Evolutionary conservation across 2,888 invertebrate genomes (phyloP).

Genomic region (Mamestra brassicae): DNA sequence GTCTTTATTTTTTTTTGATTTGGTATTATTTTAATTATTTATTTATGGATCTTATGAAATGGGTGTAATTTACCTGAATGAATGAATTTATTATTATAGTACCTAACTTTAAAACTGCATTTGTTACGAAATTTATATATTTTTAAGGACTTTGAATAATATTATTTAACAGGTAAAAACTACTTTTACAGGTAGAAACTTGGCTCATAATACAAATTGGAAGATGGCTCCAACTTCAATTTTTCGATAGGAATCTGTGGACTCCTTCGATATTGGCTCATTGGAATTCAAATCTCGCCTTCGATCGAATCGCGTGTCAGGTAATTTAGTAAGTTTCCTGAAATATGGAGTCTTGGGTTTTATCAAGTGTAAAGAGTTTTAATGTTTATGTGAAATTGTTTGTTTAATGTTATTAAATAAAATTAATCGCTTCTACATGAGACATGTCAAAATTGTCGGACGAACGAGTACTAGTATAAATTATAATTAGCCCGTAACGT

Average conservation of each 20-base stretch:
- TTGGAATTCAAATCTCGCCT: slow-evolving; percentile 66
- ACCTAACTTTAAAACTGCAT: too few species aligned
- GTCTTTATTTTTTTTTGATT: too few species aligned
- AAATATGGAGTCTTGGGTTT: slow-evolving; percentile 38
- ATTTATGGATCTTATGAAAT: too few species aligned
- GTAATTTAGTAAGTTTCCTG: slow-evolving; percentile 64
- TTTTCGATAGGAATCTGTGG: slow-evolving; percentile 24
- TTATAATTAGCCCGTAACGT: too few species aligned
- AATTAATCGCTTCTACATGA: too few species aligned
- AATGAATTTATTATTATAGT: too few species aligned
- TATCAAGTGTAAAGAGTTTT: slow-evolving; percentile 29
- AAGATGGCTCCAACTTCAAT: slow-evolving; percentile 31
- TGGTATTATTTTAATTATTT: too few species aligned
- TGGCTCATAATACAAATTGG: slow-evolving; percentile 44
- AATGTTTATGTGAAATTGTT: neutral
- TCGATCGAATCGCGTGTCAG: slow-evolving; percentile 60
- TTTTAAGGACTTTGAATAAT: too few species aligned
- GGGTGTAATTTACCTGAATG: too few species aligned
- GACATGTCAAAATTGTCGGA: too few species aligned
- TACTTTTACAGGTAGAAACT: slow-evolving; percentile 26
- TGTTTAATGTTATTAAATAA: neutral
- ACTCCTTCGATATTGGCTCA: slow-evolving; percentile 53
- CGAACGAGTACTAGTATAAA: too few species aligned
- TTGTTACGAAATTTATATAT: too few species aligned
- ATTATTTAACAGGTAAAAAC: neutral